Conservation (phyloP, 2,797 vertebrate species). For the Psittacula derbiana region DNA sequence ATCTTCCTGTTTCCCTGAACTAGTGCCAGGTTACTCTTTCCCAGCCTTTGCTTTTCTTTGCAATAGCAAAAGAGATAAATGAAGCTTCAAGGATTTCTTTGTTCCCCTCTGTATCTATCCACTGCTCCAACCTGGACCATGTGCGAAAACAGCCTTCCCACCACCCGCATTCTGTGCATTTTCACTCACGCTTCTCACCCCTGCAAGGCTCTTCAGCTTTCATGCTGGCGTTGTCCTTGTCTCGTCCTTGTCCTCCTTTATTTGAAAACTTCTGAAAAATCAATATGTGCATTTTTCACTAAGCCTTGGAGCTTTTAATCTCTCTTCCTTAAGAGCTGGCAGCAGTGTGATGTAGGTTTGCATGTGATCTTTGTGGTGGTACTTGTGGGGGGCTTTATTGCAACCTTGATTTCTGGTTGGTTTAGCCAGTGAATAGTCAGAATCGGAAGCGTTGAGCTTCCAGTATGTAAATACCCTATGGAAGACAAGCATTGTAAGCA, state of each 20-base stretch:
- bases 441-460: neutral
- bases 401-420: neutral
- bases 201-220: neutral
- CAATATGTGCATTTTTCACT: neutral
- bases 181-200: neutral
- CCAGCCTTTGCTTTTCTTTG: neutral
- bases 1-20: neutral
- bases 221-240: neutral
- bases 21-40: neutral
- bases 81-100: neutral
- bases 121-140: neutral
- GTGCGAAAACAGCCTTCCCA: neutral
- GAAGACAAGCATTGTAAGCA: neutral
- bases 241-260: neutral
- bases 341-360: neutral
- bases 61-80: neutral
- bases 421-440: neutral
- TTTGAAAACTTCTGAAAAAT: neutral
- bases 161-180: neutral
- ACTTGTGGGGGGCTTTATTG: neutral
- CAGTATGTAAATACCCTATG: neutral
- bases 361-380: neutral
- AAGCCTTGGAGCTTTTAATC: neutral
- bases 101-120: neutral
- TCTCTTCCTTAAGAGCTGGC: neutral